A percentile compares a stretch with the other conserved stretches of the same genome.
Evolutionary conservation across 2,888 invertebrate species (phyloP).

Genomic region (Drosophila niveifrons): DNA sequence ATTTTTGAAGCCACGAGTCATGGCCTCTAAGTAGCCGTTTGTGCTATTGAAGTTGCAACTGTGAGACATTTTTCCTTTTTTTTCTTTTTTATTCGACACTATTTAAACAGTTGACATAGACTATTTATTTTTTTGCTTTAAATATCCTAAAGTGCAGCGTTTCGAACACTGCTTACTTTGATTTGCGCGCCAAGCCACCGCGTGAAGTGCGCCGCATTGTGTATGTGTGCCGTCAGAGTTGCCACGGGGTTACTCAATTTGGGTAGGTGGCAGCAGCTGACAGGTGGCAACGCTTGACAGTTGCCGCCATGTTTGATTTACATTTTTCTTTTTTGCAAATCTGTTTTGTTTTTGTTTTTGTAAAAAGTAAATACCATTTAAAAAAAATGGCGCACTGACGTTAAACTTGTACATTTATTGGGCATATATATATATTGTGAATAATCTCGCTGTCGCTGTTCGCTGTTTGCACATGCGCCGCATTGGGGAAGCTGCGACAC

Average conservation of each 20-base stretch:
- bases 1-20: constrained; percentile 98
- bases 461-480: constrained; percentile 52
- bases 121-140: background rate
- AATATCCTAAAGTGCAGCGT: background rate
- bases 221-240: constrained; percentile 11
- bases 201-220: background rate
- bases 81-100: background rate
- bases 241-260: constrained; percentile 25
- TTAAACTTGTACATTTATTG: background rate
- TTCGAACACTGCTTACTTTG: constrained; percentile 27
- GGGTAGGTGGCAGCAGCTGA: background rate
- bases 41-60: constrained; percentile 95
- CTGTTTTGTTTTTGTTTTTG: background rate
- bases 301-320: constrained; percentile 7
- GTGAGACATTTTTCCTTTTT: constrained; percentile 29
- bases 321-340: background rate
- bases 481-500: constrained; percentile 89
- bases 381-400: background rate
- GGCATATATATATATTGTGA: background rate
- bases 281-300: constrained; percentile 20
- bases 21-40: constrained; percentile 98
- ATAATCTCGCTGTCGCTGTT: background rate
- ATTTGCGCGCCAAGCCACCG: constrained; percentile 23
- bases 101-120: background rate
- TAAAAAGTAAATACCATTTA: background rate